Evolutionary conservation across 2,888 invertebrate genomes (phyloP).

Genomic region (Fabriciana adippe): DNA sequence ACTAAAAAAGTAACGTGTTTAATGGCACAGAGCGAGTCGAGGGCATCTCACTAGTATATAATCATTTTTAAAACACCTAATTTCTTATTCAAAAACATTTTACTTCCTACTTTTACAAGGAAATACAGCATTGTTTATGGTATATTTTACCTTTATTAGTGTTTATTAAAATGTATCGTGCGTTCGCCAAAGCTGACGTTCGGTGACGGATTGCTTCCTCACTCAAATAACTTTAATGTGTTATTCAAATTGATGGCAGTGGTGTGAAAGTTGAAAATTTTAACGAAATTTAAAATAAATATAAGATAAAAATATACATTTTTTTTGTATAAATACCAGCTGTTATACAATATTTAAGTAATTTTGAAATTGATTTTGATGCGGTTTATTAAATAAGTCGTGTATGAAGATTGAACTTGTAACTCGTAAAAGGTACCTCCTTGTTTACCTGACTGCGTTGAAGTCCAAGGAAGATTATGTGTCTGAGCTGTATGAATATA

Average conservation of each 20-base stretch:
- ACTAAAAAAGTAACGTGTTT: no score
- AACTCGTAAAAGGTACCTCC: no score
- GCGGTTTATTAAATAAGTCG: no score
- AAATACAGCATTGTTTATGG: conserved; percentile 12
- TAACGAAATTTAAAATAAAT: conserved; percentile 20
- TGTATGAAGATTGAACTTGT: no score
- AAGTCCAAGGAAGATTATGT: no score
- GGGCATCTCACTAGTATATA: no score
- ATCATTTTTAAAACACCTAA: background rate
- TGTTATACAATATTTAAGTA: no score
- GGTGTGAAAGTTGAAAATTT: conserved; percentile 21
- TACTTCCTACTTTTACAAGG: conserved; percentile 5
- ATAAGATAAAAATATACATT: conserved; percentile 4
- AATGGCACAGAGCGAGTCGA: no score
- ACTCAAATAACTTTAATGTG: conserved; percentile 27
- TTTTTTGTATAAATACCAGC: no score
- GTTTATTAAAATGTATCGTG: conserved; percentile 59
- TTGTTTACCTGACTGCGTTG: no score
- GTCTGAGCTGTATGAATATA: no score
- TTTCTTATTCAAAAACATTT: background rate
- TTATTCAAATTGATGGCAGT: conserved; percentile 25
- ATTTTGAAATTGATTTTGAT: no score
- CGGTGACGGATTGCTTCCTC: conserved; percentile 65
- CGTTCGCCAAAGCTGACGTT: conserved; percentile 56
- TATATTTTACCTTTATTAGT: conserved; percentile 31